phyloP scores from a whole-genome alignment of 2,797 vertebrate genomes.

The Alfaro cultratus region DNA sequence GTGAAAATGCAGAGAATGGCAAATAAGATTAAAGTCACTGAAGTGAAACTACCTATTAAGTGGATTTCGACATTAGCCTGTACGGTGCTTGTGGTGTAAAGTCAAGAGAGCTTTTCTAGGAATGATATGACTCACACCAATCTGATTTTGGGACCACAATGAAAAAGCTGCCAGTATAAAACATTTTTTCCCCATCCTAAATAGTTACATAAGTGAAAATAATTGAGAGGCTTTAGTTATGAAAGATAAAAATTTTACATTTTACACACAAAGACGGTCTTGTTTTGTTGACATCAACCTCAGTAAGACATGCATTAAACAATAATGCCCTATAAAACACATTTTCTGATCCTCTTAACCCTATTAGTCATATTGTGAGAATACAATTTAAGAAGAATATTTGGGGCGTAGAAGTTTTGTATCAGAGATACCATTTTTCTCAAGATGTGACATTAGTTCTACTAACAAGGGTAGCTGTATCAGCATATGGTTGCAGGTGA shows the following conservation, averaged over 20 bases:
- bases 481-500: neutral
- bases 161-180: neutral
- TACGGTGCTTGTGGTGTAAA: neutral
- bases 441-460: neutral
- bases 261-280: neutral
- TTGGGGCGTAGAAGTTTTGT: neutral
- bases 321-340: neutral
- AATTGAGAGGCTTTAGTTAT: neutral
- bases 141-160: neutral
- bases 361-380: neutral
- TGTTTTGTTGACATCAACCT: neutral
- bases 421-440: neutral
- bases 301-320: neutral
- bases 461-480: neutral
- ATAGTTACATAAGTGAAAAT: neutral
- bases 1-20: neutral
- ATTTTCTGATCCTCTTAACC: neutral
- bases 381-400: neutral
- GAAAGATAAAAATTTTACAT: neutral
- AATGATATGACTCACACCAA: neutral
- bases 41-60: neutral
- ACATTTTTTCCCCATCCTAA: neutral
- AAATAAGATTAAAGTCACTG: neutral
- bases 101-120: neutral
- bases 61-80: neutral